Evolutionary conservation across 2,797 vertebrate species (phyloP).

Genomic region (Spheniscus humboldti): DNA sequence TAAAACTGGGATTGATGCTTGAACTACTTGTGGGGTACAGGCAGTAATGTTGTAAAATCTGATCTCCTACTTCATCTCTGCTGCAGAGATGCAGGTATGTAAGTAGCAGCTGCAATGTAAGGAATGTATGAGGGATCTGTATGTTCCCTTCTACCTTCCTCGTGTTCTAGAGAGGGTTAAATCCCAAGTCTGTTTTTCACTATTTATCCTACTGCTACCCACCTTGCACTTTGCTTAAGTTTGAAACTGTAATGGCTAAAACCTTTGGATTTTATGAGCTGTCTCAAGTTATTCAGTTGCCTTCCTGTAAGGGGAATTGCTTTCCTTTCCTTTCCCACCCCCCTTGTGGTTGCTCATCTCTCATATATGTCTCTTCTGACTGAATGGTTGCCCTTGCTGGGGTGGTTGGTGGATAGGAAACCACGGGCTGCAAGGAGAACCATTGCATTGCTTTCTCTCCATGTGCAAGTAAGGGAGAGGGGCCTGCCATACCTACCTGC

Average conservation of each 20-base stretch:
- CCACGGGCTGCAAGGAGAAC: neutral
- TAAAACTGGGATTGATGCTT: neutral
- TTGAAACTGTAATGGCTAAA: neutral
- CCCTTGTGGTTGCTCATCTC: neutral
- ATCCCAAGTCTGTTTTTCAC: neutral
- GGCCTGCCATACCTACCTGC: neutral
- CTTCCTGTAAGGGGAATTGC: neutral
- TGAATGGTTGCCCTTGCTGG: neutral
- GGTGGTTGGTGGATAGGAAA: neutral
- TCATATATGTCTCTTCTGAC: accelerated
- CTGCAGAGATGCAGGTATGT: neutral
- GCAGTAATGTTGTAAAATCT: neutral
- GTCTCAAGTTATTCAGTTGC: neutral
- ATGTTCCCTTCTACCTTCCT: neutral
- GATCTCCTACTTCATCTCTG: neutral
- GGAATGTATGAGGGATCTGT: neutral
- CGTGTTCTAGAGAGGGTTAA: neutral
- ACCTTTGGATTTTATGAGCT: neutral
- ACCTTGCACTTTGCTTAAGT: neutral
- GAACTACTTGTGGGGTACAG: neutral
- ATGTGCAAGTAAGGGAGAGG: neutral
- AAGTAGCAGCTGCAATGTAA: neutral
- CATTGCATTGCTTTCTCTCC: neutral
- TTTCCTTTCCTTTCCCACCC: neutral
- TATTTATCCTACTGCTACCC: neutral